A percentile compares a stretch with the other conserved stretches of the same genome.
Conservation (phyloP, 1,140 invertebrate species). For the Drosophila truncata region DNA sequence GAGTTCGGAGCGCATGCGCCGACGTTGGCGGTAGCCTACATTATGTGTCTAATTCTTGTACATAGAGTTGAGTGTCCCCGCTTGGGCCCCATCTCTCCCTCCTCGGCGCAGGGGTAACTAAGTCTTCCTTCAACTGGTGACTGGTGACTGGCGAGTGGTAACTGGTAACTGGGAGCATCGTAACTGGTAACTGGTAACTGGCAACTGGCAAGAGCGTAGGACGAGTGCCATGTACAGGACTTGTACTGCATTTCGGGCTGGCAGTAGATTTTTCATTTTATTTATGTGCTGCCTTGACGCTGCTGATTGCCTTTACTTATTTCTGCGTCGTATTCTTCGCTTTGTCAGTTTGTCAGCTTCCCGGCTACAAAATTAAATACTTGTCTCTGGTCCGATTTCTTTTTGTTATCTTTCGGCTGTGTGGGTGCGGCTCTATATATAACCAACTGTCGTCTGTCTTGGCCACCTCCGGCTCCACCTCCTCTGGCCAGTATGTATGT, state of each 20-base stretch:
- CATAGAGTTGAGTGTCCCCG: constrained; percentile 24
- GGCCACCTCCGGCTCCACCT: constrained; percentile 29
- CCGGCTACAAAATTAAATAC: constrained; percentile 82
- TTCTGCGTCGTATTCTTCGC: constrained; percentile 53
- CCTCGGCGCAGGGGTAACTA: constrained; percentile 49
- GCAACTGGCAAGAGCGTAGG: constrained; percentile 21
- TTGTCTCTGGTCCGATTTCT: constrained; percentile 71
- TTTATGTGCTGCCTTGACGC: constrained; percentile 68
- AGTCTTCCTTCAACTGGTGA: constrained; percentile 46
- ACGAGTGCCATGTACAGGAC: constrained; percentile 68
- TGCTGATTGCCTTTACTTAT: constrained; percentile 49
- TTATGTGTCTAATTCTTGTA: constrained; percentile 70
- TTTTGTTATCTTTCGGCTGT: constrained; percentile 48
- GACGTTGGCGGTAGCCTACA: constrained; percentile 67
- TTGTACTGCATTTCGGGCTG: constrained; percentile 76
- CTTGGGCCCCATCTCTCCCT: not conserved
- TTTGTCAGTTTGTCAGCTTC: constrained; percentile 78
- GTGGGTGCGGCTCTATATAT: constrained; percentile 52
- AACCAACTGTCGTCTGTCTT: constrained; percentile 59
- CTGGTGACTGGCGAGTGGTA: constrained; percentile 39
- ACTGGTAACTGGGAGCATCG: constrained; percentile 29
- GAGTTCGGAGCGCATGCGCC: constrained; percentile 53
- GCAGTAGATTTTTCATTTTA: constrained; percentile 84
- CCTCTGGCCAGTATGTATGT: constrained; percentile 11
- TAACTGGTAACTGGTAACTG: constrained; percentile 29